Conservation (phyloP, 2,113 vertebrate species). For the Barnardius zonarius region DNA sequence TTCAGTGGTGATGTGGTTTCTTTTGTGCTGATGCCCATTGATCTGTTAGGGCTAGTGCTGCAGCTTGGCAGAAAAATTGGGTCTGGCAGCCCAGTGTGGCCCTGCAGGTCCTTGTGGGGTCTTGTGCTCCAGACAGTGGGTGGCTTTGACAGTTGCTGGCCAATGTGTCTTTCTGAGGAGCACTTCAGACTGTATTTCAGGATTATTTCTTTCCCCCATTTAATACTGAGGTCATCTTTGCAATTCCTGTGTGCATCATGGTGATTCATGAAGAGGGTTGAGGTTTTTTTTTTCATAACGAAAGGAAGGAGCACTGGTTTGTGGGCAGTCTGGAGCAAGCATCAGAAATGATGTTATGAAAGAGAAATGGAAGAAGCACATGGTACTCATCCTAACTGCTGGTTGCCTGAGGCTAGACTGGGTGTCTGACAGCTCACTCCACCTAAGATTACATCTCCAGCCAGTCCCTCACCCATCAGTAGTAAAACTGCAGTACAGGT, state of each 20-base stretch:
- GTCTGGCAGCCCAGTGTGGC: fast-evolving
- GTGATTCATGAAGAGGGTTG: background rate
- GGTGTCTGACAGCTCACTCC: fast-evolving
- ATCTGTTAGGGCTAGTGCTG: background rate
- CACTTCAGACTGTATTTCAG: background rate
- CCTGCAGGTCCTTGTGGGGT: background rate
- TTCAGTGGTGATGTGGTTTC: background rate
- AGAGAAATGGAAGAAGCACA: background rate
- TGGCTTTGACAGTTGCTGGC: background rate
- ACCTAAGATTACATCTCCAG: background rate
- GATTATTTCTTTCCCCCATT: background rate
- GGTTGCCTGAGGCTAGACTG: background rate
- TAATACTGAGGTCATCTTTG: background rate
- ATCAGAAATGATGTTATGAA: background rate
- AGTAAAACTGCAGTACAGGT: background rate
- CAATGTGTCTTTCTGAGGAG: background rate
- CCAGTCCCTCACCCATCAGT: background rate
- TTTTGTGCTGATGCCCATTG: background rate
- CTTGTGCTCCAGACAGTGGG: background rate
- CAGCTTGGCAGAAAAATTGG: background rate
- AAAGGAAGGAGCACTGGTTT: background rate
- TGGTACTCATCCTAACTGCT: fast-evolving
- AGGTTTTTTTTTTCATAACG: background rate
- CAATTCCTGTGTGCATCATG: background rate
- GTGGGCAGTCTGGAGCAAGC: background rate